Conservation (phyloP, 2,113 vertebrate species). For the Microcebus lehilahytsara region DNA sequence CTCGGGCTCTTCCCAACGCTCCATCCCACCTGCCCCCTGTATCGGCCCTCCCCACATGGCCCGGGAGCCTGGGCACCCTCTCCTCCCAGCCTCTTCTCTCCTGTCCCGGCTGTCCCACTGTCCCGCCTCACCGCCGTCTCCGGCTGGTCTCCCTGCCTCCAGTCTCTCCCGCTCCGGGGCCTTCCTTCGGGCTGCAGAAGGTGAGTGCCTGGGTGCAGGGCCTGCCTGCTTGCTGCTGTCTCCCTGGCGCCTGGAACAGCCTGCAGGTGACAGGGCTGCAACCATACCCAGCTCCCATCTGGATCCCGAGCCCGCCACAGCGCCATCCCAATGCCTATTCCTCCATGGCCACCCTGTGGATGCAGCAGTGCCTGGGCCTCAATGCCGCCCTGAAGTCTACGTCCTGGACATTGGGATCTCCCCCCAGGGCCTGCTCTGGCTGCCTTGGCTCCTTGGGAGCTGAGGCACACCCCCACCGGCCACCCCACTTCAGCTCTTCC, state of each 20-base stretch:
- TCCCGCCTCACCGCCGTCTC: rapidly evolving
- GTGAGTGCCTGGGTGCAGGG: not conserved
- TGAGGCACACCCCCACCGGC: rapidly evolving
- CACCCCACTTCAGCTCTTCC: not conserved
- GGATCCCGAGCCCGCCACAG: rapidly evolving
- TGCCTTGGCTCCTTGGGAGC: not conserved
- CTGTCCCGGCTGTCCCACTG: rapidly evolving
- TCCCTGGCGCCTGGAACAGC: not conserved
- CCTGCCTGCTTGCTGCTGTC: not conserved
- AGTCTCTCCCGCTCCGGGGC: not conserved
- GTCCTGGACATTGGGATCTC: not conserved
- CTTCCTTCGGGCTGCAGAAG: not conserved
- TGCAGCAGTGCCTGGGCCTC: not conserved
- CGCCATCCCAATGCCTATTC: rapidly evolving
- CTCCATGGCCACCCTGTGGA: not conserved
- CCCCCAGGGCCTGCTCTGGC: not conserved
- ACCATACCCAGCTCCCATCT: not conserved
- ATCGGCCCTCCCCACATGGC: not conserved
- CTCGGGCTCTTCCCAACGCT: rapidly evolving
- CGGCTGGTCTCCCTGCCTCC: not conserved
- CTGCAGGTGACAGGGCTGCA: not conserved
- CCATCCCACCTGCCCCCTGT: no score
- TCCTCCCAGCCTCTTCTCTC: not conserved
- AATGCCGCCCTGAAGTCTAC: not conserved
- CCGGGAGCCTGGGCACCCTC: not conserved